Percentiles rank a stretch among this genome's conserved stretches.
Evolutionary conservation across 2,113 vertebrate species (phyloP).

Genomic region (Stictonetta naevosa): DNA sequence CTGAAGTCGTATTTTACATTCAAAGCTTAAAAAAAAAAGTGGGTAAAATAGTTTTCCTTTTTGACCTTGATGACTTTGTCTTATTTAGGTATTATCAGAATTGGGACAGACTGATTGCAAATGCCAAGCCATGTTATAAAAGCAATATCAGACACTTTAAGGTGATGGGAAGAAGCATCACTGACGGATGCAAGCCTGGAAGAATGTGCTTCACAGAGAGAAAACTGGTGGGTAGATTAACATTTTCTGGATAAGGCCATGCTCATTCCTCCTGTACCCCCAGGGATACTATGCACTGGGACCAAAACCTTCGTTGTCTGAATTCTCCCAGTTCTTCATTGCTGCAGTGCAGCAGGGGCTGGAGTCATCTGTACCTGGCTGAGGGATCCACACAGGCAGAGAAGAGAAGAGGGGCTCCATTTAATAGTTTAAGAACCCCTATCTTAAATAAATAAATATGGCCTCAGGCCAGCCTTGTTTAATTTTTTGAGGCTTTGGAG

Average conservation of each 20-base stretch:
- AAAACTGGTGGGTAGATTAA: too few species aligned
- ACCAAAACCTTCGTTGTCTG: background rate
- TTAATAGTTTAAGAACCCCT: background rate
- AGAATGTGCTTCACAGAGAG: background rate
- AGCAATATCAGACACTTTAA: background rate
- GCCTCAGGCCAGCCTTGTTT: background rate
- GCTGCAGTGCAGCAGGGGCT: accelerated
- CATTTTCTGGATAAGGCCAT: background rate
- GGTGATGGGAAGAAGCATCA: background rate
- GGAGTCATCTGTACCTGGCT: background rate
- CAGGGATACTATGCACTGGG: background rate
- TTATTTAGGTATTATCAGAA: background rate
- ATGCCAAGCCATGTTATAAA: background rate
- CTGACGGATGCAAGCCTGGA: background rate
- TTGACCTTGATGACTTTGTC: background rate
- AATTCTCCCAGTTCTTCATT: accelerated
- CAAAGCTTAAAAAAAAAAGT: too few species aligned
- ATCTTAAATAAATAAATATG: background rate
- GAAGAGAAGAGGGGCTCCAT: background rate
- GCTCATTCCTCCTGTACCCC: background rate
- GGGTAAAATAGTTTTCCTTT: background rate
- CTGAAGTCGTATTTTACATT: background rate
- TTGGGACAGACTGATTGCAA: background rate
- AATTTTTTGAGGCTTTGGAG: background rate
- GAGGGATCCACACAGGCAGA: background rate